phyloP scores from a whole-genome alignment of 1,140 invertebrate genomes.

The Catajapyx aquilonaris region DNA sequence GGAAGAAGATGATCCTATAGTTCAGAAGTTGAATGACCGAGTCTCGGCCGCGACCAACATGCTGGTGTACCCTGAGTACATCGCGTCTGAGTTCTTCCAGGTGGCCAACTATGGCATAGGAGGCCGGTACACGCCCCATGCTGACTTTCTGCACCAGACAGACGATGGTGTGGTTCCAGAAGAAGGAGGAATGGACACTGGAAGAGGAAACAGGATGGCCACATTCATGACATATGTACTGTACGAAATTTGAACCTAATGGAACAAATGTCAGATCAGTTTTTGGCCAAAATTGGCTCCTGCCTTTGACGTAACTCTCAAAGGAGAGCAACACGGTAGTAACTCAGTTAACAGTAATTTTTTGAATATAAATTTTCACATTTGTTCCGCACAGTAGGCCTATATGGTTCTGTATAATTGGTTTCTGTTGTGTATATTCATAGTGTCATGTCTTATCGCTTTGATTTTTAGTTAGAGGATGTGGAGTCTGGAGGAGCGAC shows the following conservation, averaged over 20 bases:
- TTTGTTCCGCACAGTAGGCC: background rate
- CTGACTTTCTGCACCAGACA: conserved; percentile 24
- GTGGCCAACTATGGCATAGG: conserved; percentile 38
- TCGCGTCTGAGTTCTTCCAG: conserved; percentile 13
- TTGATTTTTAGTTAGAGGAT: conserved; percentile 6
- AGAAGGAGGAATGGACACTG: conserved; percentile 28
- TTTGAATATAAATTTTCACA: background rate
- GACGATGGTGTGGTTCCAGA: conserved; percentile 8
- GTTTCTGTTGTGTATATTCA: conserved; percentile 23
- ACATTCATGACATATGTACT: conserved; percentile 3
- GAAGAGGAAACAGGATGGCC: conserved; percentile 12
- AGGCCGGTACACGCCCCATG: conserved; percentile 38
- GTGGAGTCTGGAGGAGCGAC: conserved; percentile 9
- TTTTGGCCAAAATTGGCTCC: background rate
- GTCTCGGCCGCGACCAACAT: conserved; percentile 10
- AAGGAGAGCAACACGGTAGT: background rate
- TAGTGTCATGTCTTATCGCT: background rate
- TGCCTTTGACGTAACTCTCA: background rate
- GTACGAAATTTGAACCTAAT: background rate
- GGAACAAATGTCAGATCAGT: background rate
- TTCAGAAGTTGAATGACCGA: conserved; percentile 8
- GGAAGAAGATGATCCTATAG: conserved; percentile 9
- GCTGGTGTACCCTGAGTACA: conserved; percentile 9
- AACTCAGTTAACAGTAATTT: background rate
- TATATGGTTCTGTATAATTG: conserved; percentile 29